Evolutionary conservation across 1,140 invertebrate species (phyloP), one percentile per base, ranked within the genome.

Genomic region (Drosophila subobscura): DNA sequence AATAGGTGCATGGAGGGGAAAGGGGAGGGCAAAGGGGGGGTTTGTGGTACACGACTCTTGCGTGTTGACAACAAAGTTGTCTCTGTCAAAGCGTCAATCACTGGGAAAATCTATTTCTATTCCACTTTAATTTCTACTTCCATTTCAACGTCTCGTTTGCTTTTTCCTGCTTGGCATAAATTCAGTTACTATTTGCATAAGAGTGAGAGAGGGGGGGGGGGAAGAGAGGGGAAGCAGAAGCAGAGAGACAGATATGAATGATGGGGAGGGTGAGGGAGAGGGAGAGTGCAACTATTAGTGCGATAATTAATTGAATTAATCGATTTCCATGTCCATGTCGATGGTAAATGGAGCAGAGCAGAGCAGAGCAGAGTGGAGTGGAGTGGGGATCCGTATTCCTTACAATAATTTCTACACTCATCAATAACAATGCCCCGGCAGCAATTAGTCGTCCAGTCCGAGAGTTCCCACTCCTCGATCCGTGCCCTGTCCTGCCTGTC

Each of bases 221-320:
- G 29, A 10, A 10, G 29, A 20, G 16, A 20, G 16, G 16, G 16
- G 16, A 20, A 20, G 16, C 16, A 20, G 16, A 20, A 20, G 16
- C 16, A 20, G 16, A 20, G 16, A 20, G 16, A 20, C 16, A 20
- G 16, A 20, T 20, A 20, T 20, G 1, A 20, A 20, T 20, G 16
- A 20, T 1, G n/a, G n/a, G n/a, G n/a, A n/a, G n/a, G n/a, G n/a
- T 6, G 50, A 49, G 42, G 63, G 37, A 16, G 42, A 25, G 20
- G 16, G 16, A 20, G 64, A 49, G 22, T n/a, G 64, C 54, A 42
- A 33, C 72, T 81, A 85, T 86, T 88, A 88, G 65, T 61, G 33
- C 20, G 74, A 57, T 86, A 88, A 78, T 83, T 86, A 88, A 86
- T 86, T 78, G 73, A 88, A 86, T 88, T 73, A 86, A 86, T 83